phyloP scores from a whole-genome alignment of 1,140 invertebrate genomes.

The Drosophila biarmipes region DNA sequence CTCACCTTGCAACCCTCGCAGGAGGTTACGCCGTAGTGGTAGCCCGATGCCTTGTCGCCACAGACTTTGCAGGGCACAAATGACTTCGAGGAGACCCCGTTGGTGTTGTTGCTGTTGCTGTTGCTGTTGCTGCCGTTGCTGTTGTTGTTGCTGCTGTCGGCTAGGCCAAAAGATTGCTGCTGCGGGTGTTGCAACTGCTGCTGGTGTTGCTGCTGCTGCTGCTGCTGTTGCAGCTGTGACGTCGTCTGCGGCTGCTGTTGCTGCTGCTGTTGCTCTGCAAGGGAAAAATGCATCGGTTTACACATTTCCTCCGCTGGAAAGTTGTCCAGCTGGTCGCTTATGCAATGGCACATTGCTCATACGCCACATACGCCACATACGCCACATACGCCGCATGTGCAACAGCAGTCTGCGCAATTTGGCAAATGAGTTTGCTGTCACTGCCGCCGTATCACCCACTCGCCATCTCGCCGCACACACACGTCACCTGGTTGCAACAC shows the following conservation, averaged over 20 bases:
- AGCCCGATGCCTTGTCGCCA: slow-evolving; percentile 99
- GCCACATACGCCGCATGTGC: slow-evolving; percentile 20
- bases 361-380: slow-evolving; percentile 51
- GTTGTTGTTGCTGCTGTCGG: slow-evolving; percentile 87
- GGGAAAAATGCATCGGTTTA: slow-evolving; percentile 60
- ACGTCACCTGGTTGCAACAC: slow-evolving; percentile 24
- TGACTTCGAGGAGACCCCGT: slow-evolving; percentile 88
- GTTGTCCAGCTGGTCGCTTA: slow-evolving; percentile 49
- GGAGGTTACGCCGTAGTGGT: slow-evolving; percentile 99
- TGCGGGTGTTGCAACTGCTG: slow-evolving; percentile 45
- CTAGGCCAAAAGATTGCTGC: slow-evolving; percentile 92
- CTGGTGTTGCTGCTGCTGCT: slow-evolving; percentile 53
- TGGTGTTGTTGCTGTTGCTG: slow-evolving; percentile 88
- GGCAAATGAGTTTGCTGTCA: slow-evolving; percentile 58
- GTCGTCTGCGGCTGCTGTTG: slow-evolving; percentile 48
- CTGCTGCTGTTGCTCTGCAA: slow-evolving; percentile 68
- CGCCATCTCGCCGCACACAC: slow-evolving; percentile 40
- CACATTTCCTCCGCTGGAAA: slow-evolving; percentile 54
- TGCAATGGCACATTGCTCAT: slow-evolving; percentile 51
- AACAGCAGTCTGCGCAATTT: slow-evolving; percentile 47
- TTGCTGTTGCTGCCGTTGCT: slow-evolving; percentile 42
- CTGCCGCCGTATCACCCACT: slow-evolving; percentile 43
- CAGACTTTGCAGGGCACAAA: slow-evolving; percentile 99
- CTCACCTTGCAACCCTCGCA: slow-evolving; percentile 99
- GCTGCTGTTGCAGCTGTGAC: slow-evolving; percentile 56